A percentile compares a stretch with the other conserved stretches of the same genome.
Evolutionary conservation across 2,797 vertebrate genomes (phyloP).

Genomic region (Varecia variegata): DNA sequence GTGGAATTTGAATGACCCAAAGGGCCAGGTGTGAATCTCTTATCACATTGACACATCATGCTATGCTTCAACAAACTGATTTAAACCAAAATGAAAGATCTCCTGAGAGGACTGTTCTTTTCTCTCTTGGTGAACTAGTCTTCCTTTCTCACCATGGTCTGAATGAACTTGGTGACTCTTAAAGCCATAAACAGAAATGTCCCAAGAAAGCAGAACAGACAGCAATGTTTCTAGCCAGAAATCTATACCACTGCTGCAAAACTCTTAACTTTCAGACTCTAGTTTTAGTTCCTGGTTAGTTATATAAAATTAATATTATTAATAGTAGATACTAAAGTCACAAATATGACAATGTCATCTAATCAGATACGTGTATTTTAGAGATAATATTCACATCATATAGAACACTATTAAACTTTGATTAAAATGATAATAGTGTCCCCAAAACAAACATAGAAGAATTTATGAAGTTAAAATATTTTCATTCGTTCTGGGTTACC

Average conservation of each 20-base stretch:
- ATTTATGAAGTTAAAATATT: constrained; percentile 60
- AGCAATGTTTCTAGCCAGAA: neutral
- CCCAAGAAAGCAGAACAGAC: neutral
- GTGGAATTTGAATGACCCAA: neutral
- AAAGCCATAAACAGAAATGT: neutral
- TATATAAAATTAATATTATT: constrained; percentile 46
- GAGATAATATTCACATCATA: constrained; percentile 69
- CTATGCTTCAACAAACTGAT: neutral
- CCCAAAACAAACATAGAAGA: constrained; percentile 50
- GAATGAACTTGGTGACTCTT: neutral
- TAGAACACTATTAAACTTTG: constrained; percentile 71
- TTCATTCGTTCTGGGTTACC: constrained; percentile 65
- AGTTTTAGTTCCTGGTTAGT: constrained; percentile 46
- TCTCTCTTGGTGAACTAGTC: neutral
- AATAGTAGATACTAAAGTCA: constrained; percentile 43
- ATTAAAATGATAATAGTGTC: constrained; percentile 68
- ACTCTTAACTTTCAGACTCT: neutral
- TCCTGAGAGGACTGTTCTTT: neutral
- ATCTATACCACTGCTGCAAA: neutral
- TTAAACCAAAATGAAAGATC: neutral
- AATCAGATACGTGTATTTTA: constrained; percentile 58
- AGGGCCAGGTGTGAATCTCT: neutral
- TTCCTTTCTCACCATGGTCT: neutral
- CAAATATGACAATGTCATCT: constrained; percentile 50
- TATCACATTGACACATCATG: neutral